These are phyloP conservation scores for Drosophila murphyi DNA, from an alignment of 1,140 invertebrate species.

Conservation along the genomic window DNA sequence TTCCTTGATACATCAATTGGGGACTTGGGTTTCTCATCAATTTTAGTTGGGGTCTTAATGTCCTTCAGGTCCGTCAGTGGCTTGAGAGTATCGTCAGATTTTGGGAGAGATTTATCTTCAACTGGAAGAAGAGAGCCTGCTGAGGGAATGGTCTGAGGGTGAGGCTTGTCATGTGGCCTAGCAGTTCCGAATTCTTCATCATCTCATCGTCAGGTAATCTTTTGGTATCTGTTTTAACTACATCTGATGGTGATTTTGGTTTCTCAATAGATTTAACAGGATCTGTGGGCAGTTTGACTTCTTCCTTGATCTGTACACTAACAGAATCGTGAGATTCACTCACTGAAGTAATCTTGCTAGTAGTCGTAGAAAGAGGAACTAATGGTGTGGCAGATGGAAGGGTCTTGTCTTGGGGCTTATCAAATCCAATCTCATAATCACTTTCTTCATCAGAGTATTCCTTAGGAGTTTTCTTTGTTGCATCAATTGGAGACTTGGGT, in stretches of 20 bases:
- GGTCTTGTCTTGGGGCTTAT: constrained; percentile 15
- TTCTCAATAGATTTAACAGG: constrained; percentile 11
- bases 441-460: constrained; percentile 39
- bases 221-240: neutral
- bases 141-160: neutral
- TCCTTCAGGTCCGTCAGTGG: constrained; percentile 1
- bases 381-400: neutral
- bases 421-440: constrained; percentile 19
- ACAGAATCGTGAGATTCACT: neutral
- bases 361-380: neutral
- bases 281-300: neutral
- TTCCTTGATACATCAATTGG: neutral
- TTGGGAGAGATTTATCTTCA: no score
- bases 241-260: neutral
- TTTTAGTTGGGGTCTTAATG: neutral
- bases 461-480: neutral
- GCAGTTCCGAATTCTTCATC: no score
- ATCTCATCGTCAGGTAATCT: no score
- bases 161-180: no score
- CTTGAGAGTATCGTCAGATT: constrained; percentile 5
- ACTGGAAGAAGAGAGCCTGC: no score
- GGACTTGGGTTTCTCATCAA: neutral
- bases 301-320: neutral
- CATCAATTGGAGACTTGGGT: constrained; percentile 13
- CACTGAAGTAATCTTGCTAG: neutral